Evolutionary conservation across 2,797 vertebrate genomes (phyloP), one percentile per base, ranked within the genome.

Genomic region (Champsocephalus gunnari): DNA sequence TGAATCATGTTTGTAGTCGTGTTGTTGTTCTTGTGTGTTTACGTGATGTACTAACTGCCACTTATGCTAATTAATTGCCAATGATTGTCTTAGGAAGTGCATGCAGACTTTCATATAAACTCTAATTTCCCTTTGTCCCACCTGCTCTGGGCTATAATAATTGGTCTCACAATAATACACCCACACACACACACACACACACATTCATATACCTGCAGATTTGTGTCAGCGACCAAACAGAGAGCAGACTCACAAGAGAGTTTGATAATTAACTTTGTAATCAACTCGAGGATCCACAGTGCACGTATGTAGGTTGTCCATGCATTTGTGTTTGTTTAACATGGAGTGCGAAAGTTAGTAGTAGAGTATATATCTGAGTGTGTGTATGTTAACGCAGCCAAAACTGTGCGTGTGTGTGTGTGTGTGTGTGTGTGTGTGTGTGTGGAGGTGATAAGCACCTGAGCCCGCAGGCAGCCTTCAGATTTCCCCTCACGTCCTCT

Each of bases 401-500:
- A 41, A 21, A 34, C 19, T 38, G 72, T 79, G 77, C 6, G 32
- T 34, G 67, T 48, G 58, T 41, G 66, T 13, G 59, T 1, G 66
- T 82, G 80, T 77, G 84, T 91, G 34, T 38, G 58, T 41, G 63
- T 13, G 59, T 1, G 67, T 82, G 80, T 77, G 84, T 91, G 91
- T 49, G 76, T 13, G 71, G 73, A 88, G 84, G 82, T 83, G 92
- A 93, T 93, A 92, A 91, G 92, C 92, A 91, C 90, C 92, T 92
- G 91, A 87, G 90, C 87, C 91, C 91, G 3, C 68, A 88, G 85
- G 92, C 88, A 81, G 85, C 87, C 85, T 92, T 92, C 85, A 91
- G 84, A 89, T 92, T 92, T 92, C 92, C 90, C 82, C 86, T 93
- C 93, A 94, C 90, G 91, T 93, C 83, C 81, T 86, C 73, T 8